A percentile compares a stretch with the other conserved stretches of the same genome.
These are phyloP conservation scores for Chanos chanos DNA, from an alignment of 2,797 vertebrate genomes.

Conservation along the genomic window DNA sequence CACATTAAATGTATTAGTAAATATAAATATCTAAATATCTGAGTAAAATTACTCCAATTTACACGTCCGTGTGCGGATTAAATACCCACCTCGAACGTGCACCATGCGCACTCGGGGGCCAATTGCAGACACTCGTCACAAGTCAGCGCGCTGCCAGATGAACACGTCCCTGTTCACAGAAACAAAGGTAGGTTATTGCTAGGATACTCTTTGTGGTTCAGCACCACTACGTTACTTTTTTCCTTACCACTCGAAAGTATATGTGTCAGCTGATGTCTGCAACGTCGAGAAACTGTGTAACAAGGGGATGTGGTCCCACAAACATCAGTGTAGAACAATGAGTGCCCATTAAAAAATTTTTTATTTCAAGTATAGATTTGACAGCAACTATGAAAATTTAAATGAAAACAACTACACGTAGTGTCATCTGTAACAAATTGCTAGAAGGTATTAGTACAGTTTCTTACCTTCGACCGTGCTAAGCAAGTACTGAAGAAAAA, in stretches of 20 bases:
- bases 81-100: conserved; percentile 85
- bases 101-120: conserved; percentile 90
- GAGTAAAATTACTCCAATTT: neutral
- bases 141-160: conserved; percentile 70
- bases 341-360: too few relatives aligned
- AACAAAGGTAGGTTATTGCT: conserved; percentile 1
- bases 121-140: conserved; percentile 89
- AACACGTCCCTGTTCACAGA: conserved; percentile 77
- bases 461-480: conserved; percentile 88
- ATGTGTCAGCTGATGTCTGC: too few relatives aligned
- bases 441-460: neutral
- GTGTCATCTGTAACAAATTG: too few relatives aligned
- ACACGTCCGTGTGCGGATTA: neutral
- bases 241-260: too few relatives aligned
- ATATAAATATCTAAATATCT: neutral
- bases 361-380: too few relatives aligned
- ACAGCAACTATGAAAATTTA: too few relatives aligned
- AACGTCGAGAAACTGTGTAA: too few relatives aligned
- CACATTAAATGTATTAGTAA: neutral
- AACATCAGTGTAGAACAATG: too few relatives aligned
- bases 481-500: conserved; percentile 86
- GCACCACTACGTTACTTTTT: conserved; percentile 1
- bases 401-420: too few relatives aligned
- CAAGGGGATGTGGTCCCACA: too few relatives aligned
- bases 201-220: conserved; percentile 17